Base-by-base conservation (phyloP, 2,888 invertebrate species). In the Anodontia alba region DNA sequence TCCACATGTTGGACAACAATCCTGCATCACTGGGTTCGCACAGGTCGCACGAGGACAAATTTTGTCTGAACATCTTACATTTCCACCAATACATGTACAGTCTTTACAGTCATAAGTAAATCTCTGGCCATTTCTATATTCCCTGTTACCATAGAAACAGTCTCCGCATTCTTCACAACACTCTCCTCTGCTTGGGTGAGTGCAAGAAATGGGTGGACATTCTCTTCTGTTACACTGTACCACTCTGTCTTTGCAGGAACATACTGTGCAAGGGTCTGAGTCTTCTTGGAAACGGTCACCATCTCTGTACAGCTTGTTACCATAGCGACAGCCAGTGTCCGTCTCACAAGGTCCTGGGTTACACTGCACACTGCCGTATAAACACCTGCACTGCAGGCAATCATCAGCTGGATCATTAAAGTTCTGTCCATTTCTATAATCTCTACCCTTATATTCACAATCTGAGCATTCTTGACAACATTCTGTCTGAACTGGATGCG, bases 351-450 rank as follows among this genome's bases (percentile, higher is more conserved):
- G 62, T 57, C 66, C 68, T 31, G 62, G 72, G 36, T 72, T 42
- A 80, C 92, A 92, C 3, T 62, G 66, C 10, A 91, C 84, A 42
- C 81, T 83, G 7, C 91, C 92, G 71, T 87, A 62, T 7, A 38
- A 73, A 80, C 92, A 92, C 8, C 54, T 71, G 84, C 92, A 92
- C 36, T 84, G 80, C 70, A 88, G 83, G 81, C 93, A 93, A 17
- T 69, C 66, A 62, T 83, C 76, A 12, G 38, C 42, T 5, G 69
- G 73, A 36, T 88, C 84, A 1, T 71, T 43, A 51, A 83, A 82
- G 12, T 73, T 83, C 2, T 69, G 69, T 0, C 89, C 88, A 73
- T 90, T 88, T 51, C 62, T 62, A 42, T 88, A 81, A 20, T 72
- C 69, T 20, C 78, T 80, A 0, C 88, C 89, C n/a, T 88, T 72